Evolutionary conservation across 1,140 invertebrate species (phyloP).

Genomic region (fruit fly (Drosophila melanogaster)): DNA sequence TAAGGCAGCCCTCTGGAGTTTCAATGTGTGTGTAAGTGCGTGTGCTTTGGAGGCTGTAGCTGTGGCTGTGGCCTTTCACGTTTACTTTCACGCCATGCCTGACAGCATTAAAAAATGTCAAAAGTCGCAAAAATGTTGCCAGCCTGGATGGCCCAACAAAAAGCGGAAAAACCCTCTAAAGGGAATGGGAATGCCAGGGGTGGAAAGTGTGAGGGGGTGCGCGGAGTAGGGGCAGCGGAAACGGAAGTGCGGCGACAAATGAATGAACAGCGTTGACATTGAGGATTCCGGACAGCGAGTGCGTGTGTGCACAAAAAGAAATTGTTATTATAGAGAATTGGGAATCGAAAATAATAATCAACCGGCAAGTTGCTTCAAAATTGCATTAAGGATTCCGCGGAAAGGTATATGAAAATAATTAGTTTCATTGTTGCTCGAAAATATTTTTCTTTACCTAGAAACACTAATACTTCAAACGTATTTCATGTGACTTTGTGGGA

Average conservation of each 20-base stretch:
- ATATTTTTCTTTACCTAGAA: not conserved
- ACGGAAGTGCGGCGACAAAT: conserved; percentile 66
- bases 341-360: not conserved
- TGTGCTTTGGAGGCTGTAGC: conserved; percentile 30
- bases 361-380: not conserved
- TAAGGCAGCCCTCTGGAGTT: conserved; percentile 61
- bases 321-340: not conserved
- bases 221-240: not conserved
- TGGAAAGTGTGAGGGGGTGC: not conserved
- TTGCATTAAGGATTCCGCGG: not conserved
- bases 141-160: conserved; percentile 42
- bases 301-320: conserved; percentile 11
- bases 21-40: conserved; percentile 16
- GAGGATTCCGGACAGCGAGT: conserved; percentile 49
- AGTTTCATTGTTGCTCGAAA: not conserved
- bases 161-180: conserved; percentile 11
- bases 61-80: conserved; percentile 53
- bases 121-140: conserved; percentile 81
- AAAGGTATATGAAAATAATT: not conserved
- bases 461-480: not conserved
- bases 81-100: conserved; percentile 78
- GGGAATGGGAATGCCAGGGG: conserved; percentile 32
- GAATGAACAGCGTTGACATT: conserved; percentile 74
- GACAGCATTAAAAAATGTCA: conserved; percentile 81
- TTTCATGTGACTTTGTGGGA: not conserved